Percentiles rank a stretch among this genome's conserved stretches.
Evolutionary conservation across 2,113 vertebrate genomes (phyloP).

Genomic region (Cyprinus carpio): DNA sequence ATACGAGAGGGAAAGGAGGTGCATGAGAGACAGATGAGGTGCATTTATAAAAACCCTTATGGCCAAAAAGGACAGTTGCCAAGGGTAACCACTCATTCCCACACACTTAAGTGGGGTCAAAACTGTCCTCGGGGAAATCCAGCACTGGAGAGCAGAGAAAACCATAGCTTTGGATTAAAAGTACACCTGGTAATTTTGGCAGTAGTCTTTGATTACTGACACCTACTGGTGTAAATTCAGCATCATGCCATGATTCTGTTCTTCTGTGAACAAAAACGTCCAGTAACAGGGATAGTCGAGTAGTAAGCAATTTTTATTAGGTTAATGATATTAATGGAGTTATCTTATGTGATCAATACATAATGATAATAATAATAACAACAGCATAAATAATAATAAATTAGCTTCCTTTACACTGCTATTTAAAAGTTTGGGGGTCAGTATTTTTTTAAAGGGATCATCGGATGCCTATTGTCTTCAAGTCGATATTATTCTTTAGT

Average conservation of each 20-base stretch:
- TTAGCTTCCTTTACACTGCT: no score
- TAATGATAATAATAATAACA: no score
- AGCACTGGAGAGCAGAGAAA: not conserved
- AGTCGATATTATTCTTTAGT: no score
- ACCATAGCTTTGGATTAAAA: not conserved
- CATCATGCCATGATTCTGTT: not conserved
- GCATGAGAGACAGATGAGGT: not conserved
- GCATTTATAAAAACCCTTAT: conserved; percentile 47
- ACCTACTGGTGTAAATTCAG: not conserved
- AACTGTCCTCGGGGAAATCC: not conserved
- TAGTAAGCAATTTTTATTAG: no score
- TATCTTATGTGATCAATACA: no score
- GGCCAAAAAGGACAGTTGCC: conserved; percentile 27
- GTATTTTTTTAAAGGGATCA: no score
- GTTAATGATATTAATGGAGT: no score
- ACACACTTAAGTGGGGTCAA: conserved; percentile 10
- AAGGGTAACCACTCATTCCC: conserved; percentile 26
- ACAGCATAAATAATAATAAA: no score
- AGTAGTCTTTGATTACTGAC: not conserved
- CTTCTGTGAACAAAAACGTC: no score
- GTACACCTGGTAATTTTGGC: not conserved
- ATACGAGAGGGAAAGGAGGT: not conserved
- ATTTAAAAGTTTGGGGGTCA: no score
- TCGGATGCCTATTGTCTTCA: no score
- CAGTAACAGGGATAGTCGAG: no score